Evolutionary conservation across 2,888 invertebrate species (phyloP).

Genomic region (Leptopilina drosophilae): DNA sequence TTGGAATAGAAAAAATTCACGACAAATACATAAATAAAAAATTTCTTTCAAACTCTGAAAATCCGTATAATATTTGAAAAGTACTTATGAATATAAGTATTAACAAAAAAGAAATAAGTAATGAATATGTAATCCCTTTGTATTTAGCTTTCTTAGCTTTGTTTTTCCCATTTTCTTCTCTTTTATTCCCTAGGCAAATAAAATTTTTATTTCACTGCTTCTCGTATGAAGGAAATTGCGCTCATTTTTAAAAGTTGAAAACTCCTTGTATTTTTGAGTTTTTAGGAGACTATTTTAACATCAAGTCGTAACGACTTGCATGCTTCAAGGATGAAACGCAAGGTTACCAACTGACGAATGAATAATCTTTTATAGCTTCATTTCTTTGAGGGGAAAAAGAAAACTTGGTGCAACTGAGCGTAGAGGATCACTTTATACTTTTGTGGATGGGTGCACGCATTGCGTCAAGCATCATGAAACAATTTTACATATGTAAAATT

Average conservation of each 20-base stretch:
- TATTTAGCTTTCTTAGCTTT: too few species aligned
- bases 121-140: too few species aligned
- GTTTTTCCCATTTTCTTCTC: too few species aligned
- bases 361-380: slow-evolving; percentile 35
- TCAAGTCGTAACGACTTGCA: not conserved
- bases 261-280: not conserved
- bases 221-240: too few species aligned
- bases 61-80: not conserved
- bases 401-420: slow-evolving; percentile 11
- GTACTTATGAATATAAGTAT: too few species aligned
- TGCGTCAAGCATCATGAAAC: slow-evolving; percentile 18
- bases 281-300: not conserved
- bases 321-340: slow-evolving; percentile 12
- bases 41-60: not conserved
- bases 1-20: not conserved
- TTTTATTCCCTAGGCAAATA: too few species aligned
- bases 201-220: too few species aligned
- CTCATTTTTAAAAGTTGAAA: too few species aligned
- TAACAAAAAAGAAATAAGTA: too few species aligned
- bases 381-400: slow-evolving; percentile 31
- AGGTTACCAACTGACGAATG: slow-evolving; percentile 29
- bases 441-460: slow-evolving; percentile 22
- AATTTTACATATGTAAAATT: not conserved
- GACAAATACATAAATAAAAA: not conserved
- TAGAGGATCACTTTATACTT: slow-evolving; percentile 10